Base-by-base conservation (phyloP, 2,888 invertebrate species). In the Amorpha juglandis region DNA sequence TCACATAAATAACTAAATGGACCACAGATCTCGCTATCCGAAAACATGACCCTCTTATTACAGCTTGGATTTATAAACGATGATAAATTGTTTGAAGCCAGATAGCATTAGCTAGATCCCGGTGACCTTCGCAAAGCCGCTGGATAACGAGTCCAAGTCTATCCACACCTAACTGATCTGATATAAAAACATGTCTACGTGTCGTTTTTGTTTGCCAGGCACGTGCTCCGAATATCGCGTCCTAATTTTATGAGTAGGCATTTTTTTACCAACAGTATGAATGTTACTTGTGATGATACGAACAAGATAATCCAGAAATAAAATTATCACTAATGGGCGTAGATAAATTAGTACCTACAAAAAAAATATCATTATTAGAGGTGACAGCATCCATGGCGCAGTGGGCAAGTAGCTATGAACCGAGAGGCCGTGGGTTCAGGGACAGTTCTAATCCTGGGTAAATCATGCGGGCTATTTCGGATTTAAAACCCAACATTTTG, bases 11-110 rank as follows among this genome's bases (percentile, higher is more conserved):
- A 6, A 27, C 35, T n/a, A 16, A 38, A 16, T 19, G 55, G n/a
- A 9, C 19, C 58, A 42, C 16, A 50, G 16, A 58, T 58, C 58
- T 21, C 19, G 7, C 11, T n/a, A 53, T 52, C 52, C 38, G 12
- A 8, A 42, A 11, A 42, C 38, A 21, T 19, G 38, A 19, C 12
- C 58, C 58, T 58, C 12, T 58, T 42, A 55, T 55, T 55, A 12
- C 35, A 9, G 19, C 11, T 19, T 42, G 38, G 58, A 58, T 58
- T 58, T 42, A 58, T 42, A 58, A 58, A 42, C 38, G 58, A 58
- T 19, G 58, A 58, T 58, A 58, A 58, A 58, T 58, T 27, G 27
- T 27, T 27, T 19, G 38, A 19, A 42, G 16, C 58, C 42, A 58
- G 58, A 58, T 42, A 58, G 55, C n/a, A 4, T 53, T 27, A 33